Evolutionary conservation across 2,888 invertebrate species (phyloP), one percentile per base, ranked within the genome.

Genomic region (Sisyra nigra): DNA sequence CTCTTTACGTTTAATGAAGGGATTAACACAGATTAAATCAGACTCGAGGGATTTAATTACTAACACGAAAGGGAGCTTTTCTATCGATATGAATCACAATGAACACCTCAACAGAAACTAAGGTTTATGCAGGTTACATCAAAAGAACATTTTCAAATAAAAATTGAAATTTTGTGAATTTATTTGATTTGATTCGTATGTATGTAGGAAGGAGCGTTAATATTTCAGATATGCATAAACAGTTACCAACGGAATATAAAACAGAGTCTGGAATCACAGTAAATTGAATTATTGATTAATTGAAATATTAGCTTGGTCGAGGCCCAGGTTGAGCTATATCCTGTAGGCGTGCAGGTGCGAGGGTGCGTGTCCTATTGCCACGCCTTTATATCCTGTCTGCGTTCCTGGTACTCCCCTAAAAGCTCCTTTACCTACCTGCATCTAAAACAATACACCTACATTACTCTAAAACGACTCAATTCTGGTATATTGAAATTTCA

Each of bases 11-110:
- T 51, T 53, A 51, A 52, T 50, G 53, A 51, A 48, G 44, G 48
- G 53, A 51, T 54, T 54, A 53, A 52, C 49, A 50, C 49, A 51
- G 53, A 53, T 53, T 52, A 54, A 53, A 52, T 51, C 50, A 49
- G 51, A 50, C 53, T 51, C 49, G 24, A 46, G 46, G 50, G 51
- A 54, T 53, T 52, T 52, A 53, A 53, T 54, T 54, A 54, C 50
- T 33, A 14, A 41, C 41, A 24, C 41, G 24, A 24, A 24, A 5
- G 24, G 24, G 24, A 24, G 24, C 24, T 24, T 24, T n/a, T 24
- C 24, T 24, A 24, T 5, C 24, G 24, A 24, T 24, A 24, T 24
- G 24, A 24, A 24, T 5, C 24, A 24, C 24, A 24, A 24, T 24
- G 24, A 3, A 5, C 24, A 24, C 24, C 24, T 24, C 24, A n/a